Evolutionary conservation across 2,113 vertebrate species (phyloP), one percentile per base, ranked within the genome.

Genomic region (Stigmatopora argus): DNA sequence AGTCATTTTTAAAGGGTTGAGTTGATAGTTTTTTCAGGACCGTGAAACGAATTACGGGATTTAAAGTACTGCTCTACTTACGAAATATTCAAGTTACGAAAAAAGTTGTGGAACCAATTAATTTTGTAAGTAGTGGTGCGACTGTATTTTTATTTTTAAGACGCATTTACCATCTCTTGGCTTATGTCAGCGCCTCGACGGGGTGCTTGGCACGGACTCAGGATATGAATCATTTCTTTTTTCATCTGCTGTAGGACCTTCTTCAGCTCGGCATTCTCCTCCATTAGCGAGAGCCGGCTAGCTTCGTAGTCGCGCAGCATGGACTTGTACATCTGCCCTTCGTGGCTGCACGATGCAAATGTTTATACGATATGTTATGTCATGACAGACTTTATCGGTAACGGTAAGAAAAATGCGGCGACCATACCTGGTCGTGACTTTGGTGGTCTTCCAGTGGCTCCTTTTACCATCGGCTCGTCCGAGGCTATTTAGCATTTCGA

Each of bases 211-310:
- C 89, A 80, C 26, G 95, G 93, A 82, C 93, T 94, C 58, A 99
- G 88, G 74, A 99, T 93, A 35, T 92, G 94, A 56, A 97, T 92
- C 89, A 99, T 99, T 70, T 99, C 96, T 82, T 91, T 95, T 77
- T 98, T 99, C 94, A 99, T 99, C 85, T 95, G 94, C 87, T 99
- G 96, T 68, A 99, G 91, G 67, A 99, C 91, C 76, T 97, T 98
- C 82, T 96, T 98, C 56, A 99, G 92, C 83, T 99, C 96, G 12
- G 93, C 90, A 35, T 98, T 99, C 90, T 98, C 97, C 74, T 93
- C 15, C 84, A 98, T 84, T 75, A 99, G 85, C 18, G 93, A 89
- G 66, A 89, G 94, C 81, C 96, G 96, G 59, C 92, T 90, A 5
- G 87, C 87, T 74, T 99, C 96, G 17, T 99, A 97, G 74, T 97